phyloP scores from a whole-genome alignment of 2,888 invertebrate species.

The Palloptera scutellata region DNA sequence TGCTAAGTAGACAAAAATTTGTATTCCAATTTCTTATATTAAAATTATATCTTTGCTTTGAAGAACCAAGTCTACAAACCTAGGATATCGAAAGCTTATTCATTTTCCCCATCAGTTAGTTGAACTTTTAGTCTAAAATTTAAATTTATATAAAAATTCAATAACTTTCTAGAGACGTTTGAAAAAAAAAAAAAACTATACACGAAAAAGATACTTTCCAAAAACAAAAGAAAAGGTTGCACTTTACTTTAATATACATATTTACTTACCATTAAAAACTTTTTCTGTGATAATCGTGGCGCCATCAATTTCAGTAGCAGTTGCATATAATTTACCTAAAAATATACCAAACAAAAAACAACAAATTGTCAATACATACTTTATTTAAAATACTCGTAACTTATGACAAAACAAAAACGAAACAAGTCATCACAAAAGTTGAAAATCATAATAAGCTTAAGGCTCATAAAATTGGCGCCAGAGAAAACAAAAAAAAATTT shows the following conservation, averaged over 20 bases:
- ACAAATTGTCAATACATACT: constrained; percentile 13
- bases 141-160: background rate
- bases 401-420: background rate
- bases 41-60: too few relatives aligned
- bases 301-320: constrained; percentile 30
- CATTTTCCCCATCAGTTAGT: too few relatives aligned
- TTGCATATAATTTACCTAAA: constrained; percentile 35
- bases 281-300: constrained; percentile 35
- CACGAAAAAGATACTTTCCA: background rate
- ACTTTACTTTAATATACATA: too few relatives aligned
- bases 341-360: constrained; percentile 23
- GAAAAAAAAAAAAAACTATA: background rate
- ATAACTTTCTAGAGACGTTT: background rate
- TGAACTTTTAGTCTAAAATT: too few relatives aligned
- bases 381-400: background rate
- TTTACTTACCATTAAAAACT: constrained; percentile 36
- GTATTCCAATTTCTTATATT: too few relatives aligned
- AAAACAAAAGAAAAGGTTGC: constrained; percentile 13
- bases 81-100: too few relatives aligned
- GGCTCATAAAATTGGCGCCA: constrained; percentile 4
- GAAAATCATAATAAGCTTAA: constrained; percentile 6
- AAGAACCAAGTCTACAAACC: too few relatives aligned
- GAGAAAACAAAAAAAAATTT: constrained; percentile 14
- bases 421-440: background rate
- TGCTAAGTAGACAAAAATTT: too few relatives aligned